Percentiles rank a stretch among this genome's conserved stretches.
Conservation (phyloP, 2,113 vertebrate genomes). For the Phoxinus phoxinus region DNA sequence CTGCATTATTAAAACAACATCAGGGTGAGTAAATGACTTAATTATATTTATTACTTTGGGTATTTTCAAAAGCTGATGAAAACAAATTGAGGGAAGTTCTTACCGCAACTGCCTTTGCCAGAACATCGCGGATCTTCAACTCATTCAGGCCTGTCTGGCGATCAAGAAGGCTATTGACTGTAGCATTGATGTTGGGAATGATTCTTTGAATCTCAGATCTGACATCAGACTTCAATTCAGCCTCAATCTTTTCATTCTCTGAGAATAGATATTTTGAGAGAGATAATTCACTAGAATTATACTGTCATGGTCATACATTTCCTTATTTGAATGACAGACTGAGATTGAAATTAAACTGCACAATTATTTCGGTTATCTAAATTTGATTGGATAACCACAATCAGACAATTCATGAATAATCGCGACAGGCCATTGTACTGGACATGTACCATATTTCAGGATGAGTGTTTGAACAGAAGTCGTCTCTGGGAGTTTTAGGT, state of each 20-base stretch:
- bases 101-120: conserved; percentile 83
- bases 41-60: background rate
- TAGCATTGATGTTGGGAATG: conserved; percentile 57
- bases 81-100: conserved; percentile 36
- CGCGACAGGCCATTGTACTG: too few species aligned
- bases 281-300: too few species aligned
- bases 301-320: too few species aligned
- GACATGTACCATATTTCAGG: conserved; percentile 80
- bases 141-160: conserved; percentile 80
- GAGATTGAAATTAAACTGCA: too few species aligned
- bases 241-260: conserved; percentile 84
- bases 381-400: too few species aligned
- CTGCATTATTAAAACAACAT: too few species aligned
- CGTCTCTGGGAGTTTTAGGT: conserved; percentile 74
- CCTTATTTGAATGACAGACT: too few species aligned
- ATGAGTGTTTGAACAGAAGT: conserved; percentile 77
- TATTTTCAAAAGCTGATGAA: background rate
- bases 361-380: too few species aligned
- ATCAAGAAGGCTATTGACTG: conserved; percentile 78
- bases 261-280: conserved; percentile 41
- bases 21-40: too few species aligned
- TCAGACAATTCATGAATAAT: too few species aligned
- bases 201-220: conserved; percentile 74
- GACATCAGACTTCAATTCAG: conserved; percentile 81
- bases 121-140: conserved; percentile 82